Evolutionary conservation across 2,113 vertebrate species (phyloP), one percentile per base, ranked within the genome.

Genomic region (Eurypyga helias): DNA sequence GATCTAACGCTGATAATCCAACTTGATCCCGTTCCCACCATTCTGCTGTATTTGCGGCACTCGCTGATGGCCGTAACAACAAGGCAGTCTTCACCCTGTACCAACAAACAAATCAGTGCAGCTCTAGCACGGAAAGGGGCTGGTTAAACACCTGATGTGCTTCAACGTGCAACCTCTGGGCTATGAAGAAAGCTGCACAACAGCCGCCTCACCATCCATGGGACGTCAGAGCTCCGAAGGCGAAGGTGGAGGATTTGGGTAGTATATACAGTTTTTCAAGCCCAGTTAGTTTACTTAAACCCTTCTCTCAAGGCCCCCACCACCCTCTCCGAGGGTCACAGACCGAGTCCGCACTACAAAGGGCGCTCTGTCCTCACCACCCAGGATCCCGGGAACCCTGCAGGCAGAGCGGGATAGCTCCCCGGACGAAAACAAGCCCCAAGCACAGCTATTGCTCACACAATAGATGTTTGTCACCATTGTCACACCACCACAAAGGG

Each of bases 381-480:
- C 43, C 45, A 79, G 49, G 20, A 60, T 81, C 52, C 49, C 87
- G 33, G 81, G 29, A 92, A 31, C 73, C 76, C 4, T 11, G 73
- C 49, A 60, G 88, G 77, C 88, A 91, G 78, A 61, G 52, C 0
- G 1, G 76, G 76, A 80, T 80, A 61, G 93, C 78, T 87, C 87
- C 88, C 72, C 36, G n/a, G 46, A 71, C 46, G 83, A 54, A 89
- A 92, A 88, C 83, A 76, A 96, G 49, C 57, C 67, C 5, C 1
- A 73, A 78, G 84, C 77, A 70, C 71, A 54, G 62, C 71, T 21
- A 29, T 77, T 13, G 78, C 75, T 78, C 13, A 75, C 10, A 96
- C 96, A 96, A 91, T 89, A 34, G 76, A 43, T 88, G 95, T 89
- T 94, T 97, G 90, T 95, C 76, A 92, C 93, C 88, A 95, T 54